Conservation (phyloP, 2,113 vertebrate genomes). For the Ivindomyrus marchei region DNA sequence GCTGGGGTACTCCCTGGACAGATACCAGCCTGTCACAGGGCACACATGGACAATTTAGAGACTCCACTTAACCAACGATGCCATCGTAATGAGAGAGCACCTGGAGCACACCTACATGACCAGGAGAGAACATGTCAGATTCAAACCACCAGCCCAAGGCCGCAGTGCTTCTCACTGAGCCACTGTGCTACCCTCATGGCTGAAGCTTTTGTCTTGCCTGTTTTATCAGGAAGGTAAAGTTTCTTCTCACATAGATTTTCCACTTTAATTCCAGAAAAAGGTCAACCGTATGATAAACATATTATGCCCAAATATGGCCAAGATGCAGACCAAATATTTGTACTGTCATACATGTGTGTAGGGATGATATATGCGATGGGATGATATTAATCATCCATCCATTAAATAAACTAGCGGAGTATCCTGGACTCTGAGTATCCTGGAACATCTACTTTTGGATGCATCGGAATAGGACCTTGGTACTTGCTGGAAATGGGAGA, state of each 20-base stretch:
- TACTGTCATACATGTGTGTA: neutral
- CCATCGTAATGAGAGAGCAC: neutral
- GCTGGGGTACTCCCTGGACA: neutral
- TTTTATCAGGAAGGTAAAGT: neutral
- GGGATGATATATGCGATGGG: neutral
- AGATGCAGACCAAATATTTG: neutral
- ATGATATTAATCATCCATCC: neutral
- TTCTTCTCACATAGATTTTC: neutral
- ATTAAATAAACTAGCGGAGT: neutral
- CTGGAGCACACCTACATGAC: neutral
- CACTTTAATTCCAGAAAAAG: neutral
- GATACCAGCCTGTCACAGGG: neutral
- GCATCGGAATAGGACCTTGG: neutral
- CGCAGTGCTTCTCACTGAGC: neutral
- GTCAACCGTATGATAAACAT: neutral
- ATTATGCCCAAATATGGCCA: neutral
- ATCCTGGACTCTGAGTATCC: neutral
- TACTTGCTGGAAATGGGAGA: neutral
- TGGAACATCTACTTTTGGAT: neutral
- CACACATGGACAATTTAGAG: neutral
- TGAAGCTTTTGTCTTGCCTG: neutral
- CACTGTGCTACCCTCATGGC: neutral
- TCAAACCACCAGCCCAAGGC: neutral
- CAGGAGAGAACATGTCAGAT: neutral
- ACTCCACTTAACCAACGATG: neutral